Base-by-base conservation (phyloP, 2,113 vertebrate genomes). In the Eleginops maclovinus region DNA sequence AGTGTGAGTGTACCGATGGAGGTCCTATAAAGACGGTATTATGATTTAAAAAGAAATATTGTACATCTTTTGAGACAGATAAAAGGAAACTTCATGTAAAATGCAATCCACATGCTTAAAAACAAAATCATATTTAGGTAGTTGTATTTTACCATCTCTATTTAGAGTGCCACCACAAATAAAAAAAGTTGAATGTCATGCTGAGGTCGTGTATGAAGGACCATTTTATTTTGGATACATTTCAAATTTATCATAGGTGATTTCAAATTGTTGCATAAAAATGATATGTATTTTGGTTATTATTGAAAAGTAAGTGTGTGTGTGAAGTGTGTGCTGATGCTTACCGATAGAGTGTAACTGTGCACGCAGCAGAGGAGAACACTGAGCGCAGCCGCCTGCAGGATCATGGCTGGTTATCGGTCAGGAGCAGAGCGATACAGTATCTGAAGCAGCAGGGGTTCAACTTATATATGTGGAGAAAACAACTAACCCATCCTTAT, bases 351-450 rank as follows among this genome's bases (percentile, higher is more conserved):
- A 3, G 24, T 53, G 9, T 74, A 79, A 41, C 19, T 21, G 53
- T 65, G 43, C 4, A 49, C 55, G 0, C 58, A 71, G 40, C 54
- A 86, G 50, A 91, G 12, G 36, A 88, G 21, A 26, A 60, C 10
- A 9, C 68, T 41, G 61, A 91, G 46, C 15, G 49, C 54, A 46
- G 67, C 63, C 1, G 63, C 36, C 19, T 75, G 77, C 55, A 89
- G 53, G 4, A 90, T 82, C 90, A 90, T 91, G 79, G 50, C 41
- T 77, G 64, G 9, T 47, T 56, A 2, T 6, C 15, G n/a, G 68
- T 66, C 17, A 8, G 60, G 15, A 24, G 49, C 49, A 36, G 9
- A 22, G 12, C 4, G 11, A 36, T 15, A n/a, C 22, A 55, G 47
- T 11, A 10, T 5, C 11, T 1, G 15, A 3, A 31, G 15, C 16